Base-by-base conservation (phyloP, 1,140 invertebrate genomes). In the Bactericera cockerelli region DNA sequence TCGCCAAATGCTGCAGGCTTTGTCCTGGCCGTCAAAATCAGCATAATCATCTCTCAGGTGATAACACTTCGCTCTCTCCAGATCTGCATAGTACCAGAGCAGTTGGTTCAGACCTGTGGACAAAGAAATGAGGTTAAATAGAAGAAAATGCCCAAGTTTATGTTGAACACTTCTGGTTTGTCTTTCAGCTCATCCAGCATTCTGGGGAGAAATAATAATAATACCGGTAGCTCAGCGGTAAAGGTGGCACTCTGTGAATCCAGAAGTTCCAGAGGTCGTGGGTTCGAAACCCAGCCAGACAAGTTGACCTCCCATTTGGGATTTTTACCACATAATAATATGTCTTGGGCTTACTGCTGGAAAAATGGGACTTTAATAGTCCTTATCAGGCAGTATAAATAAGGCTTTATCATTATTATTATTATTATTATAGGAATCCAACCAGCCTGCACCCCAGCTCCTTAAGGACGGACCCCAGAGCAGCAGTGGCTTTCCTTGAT, bases 1-100 rank as follows among this genome's bases (percentile, higher is more conserved):
- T 68, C 87, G 75, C 86, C 87, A 92, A 58, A 88, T 88, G 0
- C 81, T 79, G 64, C 88, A 91, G 10, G 88, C 85, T 62, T 86
- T 82, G 60, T 87, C 84, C 65, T 86, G 79, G 62, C 81, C 81
- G 64, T 87, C 82, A 61, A 87, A 87, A 66, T 88, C 86, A 0
- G 82, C 76, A 4, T 79, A 63, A 22, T 81, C 83, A n/a, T 74
- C 77, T 2, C 79, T 79, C 25, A 77, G 68, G 60, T 86, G 82
- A 65, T 88, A 86, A 68, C 90, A 94, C 67, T 89, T 88, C 49
- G 79, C 76, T 67, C 84, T 86, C 67, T 93, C 86, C 64, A 91
- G 73, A 64, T 91, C 86, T n/a, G 91, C 87, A 68, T 95, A 96
- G 70, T 94, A 96, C 92, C 91, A 95, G 67, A 94, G 78, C 39